Percentiles rank a stretch among this genome's conserved stretches.
phyloP scores from a whole-genome alignment of 2,888 invertebrate genomes.

The Brenthis daphne region DNA sequence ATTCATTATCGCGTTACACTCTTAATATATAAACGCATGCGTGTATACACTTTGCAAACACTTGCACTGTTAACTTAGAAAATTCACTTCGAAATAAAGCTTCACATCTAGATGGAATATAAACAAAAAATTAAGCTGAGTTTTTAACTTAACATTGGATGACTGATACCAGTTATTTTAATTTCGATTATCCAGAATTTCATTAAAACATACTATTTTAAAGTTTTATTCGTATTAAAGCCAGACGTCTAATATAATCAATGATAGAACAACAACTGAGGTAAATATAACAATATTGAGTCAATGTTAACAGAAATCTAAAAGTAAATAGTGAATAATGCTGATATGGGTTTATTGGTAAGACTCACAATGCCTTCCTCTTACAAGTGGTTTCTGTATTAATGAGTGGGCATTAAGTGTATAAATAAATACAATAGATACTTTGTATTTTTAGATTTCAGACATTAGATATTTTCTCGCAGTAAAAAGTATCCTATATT shows the following conservation, averaged over 20 bases:
- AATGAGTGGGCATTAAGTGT: no score
- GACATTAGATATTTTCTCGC: no score
- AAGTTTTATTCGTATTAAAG: no score
- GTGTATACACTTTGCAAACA: not conserved
- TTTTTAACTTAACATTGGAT: not conserved
- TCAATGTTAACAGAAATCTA: constrained; percentile 3
- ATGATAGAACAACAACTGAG: constrained; percentile 13
- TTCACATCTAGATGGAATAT: not conserved
- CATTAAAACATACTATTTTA: no score
- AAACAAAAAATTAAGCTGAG: no score
- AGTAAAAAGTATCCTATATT: no score
- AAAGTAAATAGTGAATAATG: constrained; percentile 16
- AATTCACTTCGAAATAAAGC: not conserved
- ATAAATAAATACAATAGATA: no score
- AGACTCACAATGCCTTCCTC: not conserved
- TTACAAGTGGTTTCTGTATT: no score
- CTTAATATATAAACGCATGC: not conserved
- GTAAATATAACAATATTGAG: not conserved
- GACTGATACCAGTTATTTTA: not conserved
- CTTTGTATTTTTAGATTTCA: no score
- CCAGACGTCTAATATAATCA: constrained; percentile 12
- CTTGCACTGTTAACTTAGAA: not conserved
- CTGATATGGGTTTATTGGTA: constrained; percentile 8
- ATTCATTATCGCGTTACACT: constrained; percentile 19
- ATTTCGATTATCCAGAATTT: not conserved